Conservation (phyloP, 2,888 invertebrate species). For the Euplagia quadripunctaria region DNA sequence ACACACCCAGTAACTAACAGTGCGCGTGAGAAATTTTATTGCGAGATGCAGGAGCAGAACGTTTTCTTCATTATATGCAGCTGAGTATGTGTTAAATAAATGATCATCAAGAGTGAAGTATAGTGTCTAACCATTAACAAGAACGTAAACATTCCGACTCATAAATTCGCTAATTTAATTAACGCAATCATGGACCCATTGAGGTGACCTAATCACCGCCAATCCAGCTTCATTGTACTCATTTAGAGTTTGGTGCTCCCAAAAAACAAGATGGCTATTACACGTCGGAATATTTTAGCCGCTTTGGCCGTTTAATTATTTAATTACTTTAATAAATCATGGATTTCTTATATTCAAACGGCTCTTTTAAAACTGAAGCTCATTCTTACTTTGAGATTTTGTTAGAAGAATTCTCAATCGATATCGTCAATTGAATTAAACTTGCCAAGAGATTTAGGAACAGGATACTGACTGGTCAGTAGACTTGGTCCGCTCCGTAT, state of each 20-base stretch:
- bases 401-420: too few relatives aligned
- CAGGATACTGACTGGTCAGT: not conserved
- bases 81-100: too few relatives aligned
- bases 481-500: not conserved
- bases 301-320: not conserved
- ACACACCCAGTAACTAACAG: too few relatives aligned
- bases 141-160: conserved; percentile 26
- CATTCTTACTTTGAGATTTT: not conserved
- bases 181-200: conserved; percentile 49
- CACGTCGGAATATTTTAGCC: conserved; percentile 7
- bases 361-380: not conserved
- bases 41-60: too few relatives aligned
- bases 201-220: conserved; percentile 60
- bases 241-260: conserved; percentile 47
- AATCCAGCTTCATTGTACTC: conserved; percentile 60
- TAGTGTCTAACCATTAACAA: conserved; percentile 3
- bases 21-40: too few relatives aligned
- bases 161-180: conserved; percentile 63
- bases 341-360: not conserved
- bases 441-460: not conserved
- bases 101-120: not conserved
- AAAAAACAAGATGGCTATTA: conserved; percentile 18
- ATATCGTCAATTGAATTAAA: not conserved
- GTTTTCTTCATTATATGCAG: too few relatives aligned
- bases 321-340: not conserved